Percentiles rank a stretch among this genome's conserved stretches.
Evolutionary conservation across 2,113 vertebrate species (phyloP).

Genomic region (Entelurus aequoreus): DNA sequence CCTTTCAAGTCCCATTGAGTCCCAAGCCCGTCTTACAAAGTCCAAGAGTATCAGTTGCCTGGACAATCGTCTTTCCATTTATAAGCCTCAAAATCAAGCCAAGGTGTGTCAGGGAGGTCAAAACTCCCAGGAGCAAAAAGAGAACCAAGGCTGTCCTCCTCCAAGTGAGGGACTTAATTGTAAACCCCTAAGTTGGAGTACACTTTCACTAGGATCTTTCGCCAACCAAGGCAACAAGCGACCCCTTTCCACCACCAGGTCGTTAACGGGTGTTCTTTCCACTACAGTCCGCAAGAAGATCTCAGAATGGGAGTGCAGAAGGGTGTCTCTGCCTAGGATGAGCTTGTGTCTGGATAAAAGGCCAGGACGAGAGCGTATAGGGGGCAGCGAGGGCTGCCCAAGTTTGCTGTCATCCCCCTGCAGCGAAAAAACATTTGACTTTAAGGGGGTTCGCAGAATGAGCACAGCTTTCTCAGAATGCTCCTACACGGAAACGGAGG

Average conservation of each 20-base stretch:
- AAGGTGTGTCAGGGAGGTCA: slow-evolving; percentile 67
- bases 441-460: slow-evolving; percentile 90
- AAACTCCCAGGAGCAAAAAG: slow-evolving; percentile 42
- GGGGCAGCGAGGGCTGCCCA: slow-evolving; percentile 85
- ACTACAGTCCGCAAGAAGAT: slow-evolving; percentile 89
- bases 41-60: slow-evolving; percentile 81
- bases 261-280: slow-evolving; percentile 71
- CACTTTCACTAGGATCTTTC: slow-evolving; percentile 75
- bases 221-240: slow-evolving; percentile 70
- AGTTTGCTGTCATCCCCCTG: slow-evolving; percentile 87
- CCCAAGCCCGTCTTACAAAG: slow-evolving; percentile 72
- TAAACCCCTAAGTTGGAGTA: slow-evolving; percentile 74
- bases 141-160: slow-evolving; percentile 48
- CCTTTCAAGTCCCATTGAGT: slow-evolving; percentile 60
- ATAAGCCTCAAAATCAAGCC: slow-evolving; percentile 61
- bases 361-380: slow-evolving; percentile 72
- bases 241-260: slow-evolving; percentile 74
- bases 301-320: slow-evolving; percentile 94
- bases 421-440: slow-evolving; percentile 91
- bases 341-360: slow-evolving; percentile 84
- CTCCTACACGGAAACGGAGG: slow-evolving; percentile 89
- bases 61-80: slow-evolving; percentile 82
- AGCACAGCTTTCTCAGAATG: slow-evolving; percentile 95
- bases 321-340: slow-evolving; percentile 78
- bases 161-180: slow-evolving; percentile 70